These are phyloP conservation scores for Liolophura sinensis DNA, from an alignment of 1,140 invertebrate species.

Conservation along the genomic window DNA sequence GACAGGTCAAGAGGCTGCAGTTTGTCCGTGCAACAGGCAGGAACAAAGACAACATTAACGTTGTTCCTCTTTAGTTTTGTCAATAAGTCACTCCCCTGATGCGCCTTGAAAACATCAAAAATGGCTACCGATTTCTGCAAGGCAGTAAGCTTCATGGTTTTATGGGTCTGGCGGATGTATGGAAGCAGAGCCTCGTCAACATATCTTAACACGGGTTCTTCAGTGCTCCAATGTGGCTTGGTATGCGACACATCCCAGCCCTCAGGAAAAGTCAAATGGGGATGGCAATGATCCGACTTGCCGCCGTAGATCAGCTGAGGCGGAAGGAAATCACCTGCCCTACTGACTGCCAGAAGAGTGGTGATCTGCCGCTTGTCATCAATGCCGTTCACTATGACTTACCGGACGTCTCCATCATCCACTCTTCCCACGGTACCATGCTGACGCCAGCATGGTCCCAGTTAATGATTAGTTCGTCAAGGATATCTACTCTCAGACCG, in stretches of 20 bases:
- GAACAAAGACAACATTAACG: conserved; percentile 10
- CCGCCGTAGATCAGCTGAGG: conserved; percentile 24
- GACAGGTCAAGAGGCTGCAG: conserved; percentile 17
- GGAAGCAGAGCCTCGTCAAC: too few relatives aligned
- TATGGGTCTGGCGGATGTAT: too few relatives aligned
- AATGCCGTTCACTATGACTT: conserved; percentile 16
- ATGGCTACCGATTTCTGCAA: conserved; percentile 17
- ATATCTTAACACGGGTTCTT: conserved; percentile 15
- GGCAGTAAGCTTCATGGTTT: too few relatives aligned
- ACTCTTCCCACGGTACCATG: conserved; percentile 15
- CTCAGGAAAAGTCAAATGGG: conserved; percentile 16
- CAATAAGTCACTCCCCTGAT: conserved; percentile 9
- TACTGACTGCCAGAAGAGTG: conserved; percentile 10
- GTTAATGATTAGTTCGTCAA: conserved; percentile 13
- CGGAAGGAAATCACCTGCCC: conserved; percentile 11
- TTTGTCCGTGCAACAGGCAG: conserved; percentile 12
- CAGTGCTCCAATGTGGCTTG: conserved; percentile 19
- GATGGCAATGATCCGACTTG: conserved; percentile 19
- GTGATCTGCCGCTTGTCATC: conserved; percentile 31
- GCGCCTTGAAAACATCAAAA: conserved; percentile 24
- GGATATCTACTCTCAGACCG: too few relatives aligned
- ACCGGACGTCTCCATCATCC: conserved; percentile 18
- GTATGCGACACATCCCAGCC: conserved; percentile 22
- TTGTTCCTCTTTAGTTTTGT: conserved; percentile 8
- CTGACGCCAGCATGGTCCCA: conserved; percentile 16